Conservation (phyloP, 2,797 vertebrate species). For the Cheirogaleus major region DNA sequence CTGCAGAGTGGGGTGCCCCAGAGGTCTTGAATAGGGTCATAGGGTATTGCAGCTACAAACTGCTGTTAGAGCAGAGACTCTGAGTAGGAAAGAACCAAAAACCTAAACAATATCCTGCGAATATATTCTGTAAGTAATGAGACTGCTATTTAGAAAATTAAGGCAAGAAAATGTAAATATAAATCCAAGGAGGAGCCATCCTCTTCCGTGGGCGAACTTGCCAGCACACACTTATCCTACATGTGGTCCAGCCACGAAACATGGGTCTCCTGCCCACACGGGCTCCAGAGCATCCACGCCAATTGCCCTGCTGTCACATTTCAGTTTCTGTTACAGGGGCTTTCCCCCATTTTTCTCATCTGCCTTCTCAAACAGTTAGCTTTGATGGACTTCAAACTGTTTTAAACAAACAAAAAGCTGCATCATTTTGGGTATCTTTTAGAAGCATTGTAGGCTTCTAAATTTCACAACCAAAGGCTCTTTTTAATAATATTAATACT, state of each 20-base stretch:
- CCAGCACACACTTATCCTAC: no score
- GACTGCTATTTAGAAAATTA: neutral
- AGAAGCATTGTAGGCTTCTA: neutral
- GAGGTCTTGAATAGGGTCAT: neutral
- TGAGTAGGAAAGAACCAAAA: neutral
- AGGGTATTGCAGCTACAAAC: neutral
- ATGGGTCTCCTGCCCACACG: rapidly evolving
- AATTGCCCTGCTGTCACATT: neutral
- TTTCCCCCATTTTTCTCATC: neutral
- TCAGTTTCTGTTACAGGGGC: neutral
- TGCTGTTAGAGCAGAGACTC: neutral
- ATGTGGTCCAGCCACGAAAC: neutral
- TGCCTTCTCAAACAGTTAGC: neutral
- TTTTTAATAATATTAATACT: neutral
- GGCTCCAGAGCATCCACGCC: neutral
- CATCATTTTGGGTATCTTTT: neutral
- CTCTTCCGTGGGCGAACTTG: neutral
- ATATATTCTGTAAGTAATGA: neutral
- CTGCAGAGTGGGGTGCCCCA: neutral
- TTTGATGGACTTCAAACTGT: neutral
- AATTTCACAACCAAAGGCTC: neutral
- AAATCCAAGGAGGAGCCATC: neutral
- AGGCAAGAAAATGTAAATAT: neutral
- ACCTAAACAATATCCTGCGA: neutral
- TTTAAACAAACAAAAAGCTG: neutral